Conservation (phyloP, 2,113 vertebrate species). For the Gymnarchus niloticus region DNA sequence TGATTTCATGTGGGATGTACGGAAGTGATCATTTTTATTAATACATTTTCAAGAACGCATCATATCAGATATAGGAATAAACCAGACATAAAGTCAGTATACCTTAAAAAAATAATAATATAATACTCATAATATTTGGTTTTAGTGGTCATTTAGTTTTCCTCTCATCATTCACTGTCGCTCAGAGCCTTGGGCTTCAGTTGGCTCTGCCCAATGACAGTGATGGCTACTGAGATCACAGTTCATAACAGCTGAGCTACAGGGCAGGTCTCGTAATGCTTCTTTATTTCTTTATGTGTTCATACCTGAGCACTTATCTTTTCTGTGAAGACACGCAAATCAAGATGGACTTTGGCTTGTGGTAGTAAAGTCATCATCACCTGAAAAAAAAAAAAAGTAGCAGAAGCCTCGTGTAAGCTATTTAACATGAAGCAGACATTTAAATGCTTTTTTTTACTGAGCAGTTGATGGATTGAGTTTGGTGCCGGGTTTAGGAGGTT, state of each 20-base stretch:
- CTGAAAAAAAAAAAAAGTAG: background rate
- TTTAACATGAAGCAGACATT: background rate
- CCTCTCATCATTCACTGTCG: background rate
- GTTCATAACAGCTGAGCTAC: background rate
- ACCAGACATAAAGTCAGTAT: too few relatives aligned
- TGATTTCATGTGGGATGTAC: too few relatives aligned
- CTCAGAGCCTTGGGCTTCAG: background rate
- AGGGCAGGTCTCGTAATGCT: background rate
- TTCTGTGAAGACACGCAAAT: background rate
- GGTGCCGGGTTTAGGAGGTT: background rate
- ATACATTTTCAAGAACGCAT: too few relatives aligned
- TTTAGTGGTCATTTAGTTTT: background rate
- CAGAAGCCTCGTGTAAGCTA: background rate
- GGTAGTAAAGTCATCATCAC: background rate
- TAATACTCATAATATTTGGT: background rate
- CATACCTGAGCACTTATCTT: background rate
- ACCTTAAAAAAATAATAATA: background rate
- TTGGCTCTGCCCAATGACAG: background rate
- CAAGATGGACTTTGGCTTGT: background rate
- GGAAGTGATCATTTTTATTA: too few relatives aligned
- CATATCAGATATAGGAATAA: too few relatives aligned
- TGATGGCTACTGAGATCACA: background rate
- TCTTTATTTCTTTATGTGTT: background rate
- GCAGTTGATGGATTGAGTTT: background rate
- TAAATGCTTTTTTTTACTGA: background rate